These are phyloP conservation scores for Teleopsis dalmanni DNA, from an alignment of 1,140 invertebrate species.

Conservation along the genomic window DNA sequence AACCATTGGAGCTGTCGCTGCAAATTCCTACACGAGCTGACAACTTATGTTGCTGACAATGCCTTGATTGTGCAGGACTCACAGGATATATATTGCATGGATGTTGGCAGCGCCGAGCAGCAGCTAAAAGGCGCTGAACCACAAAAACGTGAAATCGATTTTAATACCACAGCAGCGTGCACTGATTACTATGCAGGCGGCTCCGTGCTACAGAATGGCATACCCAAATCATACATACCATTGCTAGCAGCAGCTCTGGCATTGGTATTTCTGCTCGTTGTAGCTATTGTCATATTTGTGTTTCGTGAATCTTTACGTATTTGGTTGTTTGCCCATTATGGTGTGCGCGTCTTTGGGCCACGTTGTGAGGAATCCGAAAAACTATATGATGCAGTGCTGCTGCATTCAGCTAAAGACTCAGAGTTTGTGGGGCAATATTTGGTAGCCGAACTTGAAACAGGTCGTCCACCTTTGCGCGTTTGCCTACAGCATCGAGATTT, in stretches of 20 bases:
- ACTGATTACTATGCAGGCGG: constrained; percentile 75
- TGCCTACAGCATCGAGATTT: constrained; percentile 81
- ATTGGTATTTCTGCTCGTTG: constrained; percentile 59
- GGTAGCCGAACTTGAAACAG: constrained; percentile 74
- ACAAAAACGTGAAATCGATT: constrained; percentile 61
- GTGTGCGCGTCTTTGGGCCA: constrained; percentile 64
- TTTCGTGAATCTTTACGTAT: constrained; percentile 76
- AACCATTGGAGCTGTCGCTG: constrained; percentile 88
- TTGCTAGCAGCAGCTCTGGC: constrained; percentile 71
- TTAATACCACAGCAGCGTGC: constrained; percentile 68
- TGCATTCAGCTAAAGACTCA: constrained; percentile 88
- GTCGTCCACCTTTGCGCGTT: constrained; percentile 61
- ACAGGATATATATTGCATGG: constrained; percentile 70
- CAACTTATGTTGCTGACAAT: constrained; percentile 75
- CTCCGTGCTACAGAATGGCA: constrained; percentile 73
- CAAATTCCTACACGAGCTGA: constrained; percentile 77
- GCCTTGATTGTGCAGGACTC: constrained; percentile 70
- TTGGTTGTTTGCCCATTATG: constrained; percentile 82
- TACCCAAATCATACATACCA: constrained; percentile 77
- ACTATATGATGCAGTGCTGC: constrained; percentile 85
- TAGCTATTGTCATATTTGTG: constrained; percentile 70
- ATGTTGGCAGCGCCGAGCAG: constrained; percentile 46
- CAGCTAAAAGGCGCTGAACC: no score
- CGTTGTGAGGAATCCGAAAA: constrained; percentile 71
- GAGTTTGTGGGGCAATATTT: constrained; percentile 78